Base-by-base conservation (phyloP, 2,888 invertebrate genomes). In the Linnaemya vulpina region DNA sequence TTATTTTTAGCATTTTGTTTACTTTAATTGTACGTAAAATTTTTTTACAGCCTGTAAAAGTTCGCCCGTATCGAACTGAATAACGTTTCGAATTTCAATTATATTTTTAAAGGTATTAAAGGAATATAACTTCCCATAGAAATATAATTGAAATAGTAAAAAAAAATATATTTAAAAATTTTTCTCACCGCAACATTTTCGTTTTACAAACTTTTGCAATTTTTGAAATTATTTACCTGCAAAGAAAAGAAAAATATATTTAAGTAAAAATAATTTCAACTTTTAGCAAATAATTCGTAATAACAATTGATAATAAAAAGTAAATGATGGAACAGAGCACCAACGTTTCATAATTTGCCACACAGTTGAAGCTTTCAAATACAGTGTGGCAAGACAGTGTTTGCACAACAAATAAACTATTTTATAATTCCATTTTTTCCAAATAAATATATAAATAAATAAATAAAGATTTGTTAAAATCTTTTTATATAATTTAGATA, bases 161-260 rank as follows among this genome's bases (percentile, higher is more conserved):
- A 13, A 49, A 20, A 17, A 51, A 20, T 10, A n/a, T n/a, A n/a
- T 20, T 9, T 10, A 51, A 5, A 51, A 20, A 7, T 17, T 22
- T 77, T 38, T 53, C 63, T 78, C 35, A 63, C 63, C 78, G 1
- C 20, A 20, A 38, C 11, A 38, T 1, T 10, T 1, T 17, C 15
- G 15, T 30, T 55, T 3, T 15, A 30, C 15, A 58, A 30, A 3
- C 1, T 38, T 55, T 15, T 1, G n/a, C 0, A 40, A 15, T 53
- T 7, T 8, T 38, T 35, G 17, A 2, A 20, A 13, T 75, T n/a
- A 0, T 2, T 73, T 75, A 65, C 63, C 75, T 75, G 53, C 0
- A 65, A 75, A 63, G 74, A 63, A 1, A 75, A 63, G 17, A 49
- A 46, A 15, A 65, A 67, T 13, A 25, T 1, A 15, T 55, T 5